These are phyloP conservation scores for Tetragonula carbonaria DNA, from an alignment of 2,888 invertebrate genomes.

Conservation along the genomic window DNA sequence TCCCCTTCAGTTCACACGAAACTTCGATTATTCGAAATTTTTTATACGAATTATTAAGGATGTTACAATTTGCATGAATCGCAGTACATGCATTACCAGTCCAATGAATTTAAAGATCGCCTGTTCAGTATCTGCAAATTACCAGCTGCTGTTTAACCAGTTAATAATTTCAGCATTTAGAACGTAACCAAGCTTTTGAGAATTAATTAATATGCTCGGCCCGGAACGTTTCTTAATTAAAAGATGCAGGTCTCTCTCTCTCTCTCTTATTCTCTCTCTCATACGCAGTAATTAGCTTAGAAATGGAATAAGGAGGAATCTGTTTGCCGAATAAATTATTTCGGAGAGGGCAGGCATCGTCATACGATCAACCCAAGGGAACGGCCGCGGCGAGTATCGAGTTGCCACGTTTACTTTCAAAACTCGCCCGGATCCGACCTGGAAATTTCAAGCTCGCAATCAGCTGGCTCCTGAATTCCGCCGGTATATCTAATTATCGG, in stretches of 20 bases:
- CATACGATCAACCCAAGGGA: neutral
- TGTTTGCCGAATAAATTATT: neutral
- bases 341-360: neutral
- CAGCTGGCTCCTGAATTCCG: slow-evolving; percentile 18
- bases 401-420: neutral
- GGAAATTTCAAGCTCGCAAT: slow-evolving; percentile 15
- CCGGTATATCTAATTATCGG: slow-evolving; percentile 14
- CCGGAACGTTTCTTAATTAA: neutral
- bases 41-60: no score
- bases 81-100: neutral
- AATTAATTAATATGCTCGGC: neutral
- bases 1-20: no score
- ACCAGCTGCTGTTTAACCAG: neutral
- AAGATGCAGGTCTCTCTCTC: neutral
- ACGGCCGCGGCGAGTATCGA: neutral
- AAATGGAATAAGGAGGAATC: neutral
- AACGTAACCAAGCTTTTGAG: neutral
- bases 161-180: neutral
- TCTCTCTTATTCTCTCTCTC: neutral
- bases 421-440: slow-evolving; percentile 6
- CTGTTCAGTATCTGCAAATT: neutral
- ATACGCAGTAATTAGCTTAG: neutral
- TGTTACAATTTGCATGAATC: no score
- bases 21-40: no score
- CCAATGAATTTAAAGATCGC: neutral